Evolutionary conservation across 2,113 vertebrate genomes (phyloP), one percentile per base, ranked within the genome.

Genomic region (Trogon surrucura): DNA sequence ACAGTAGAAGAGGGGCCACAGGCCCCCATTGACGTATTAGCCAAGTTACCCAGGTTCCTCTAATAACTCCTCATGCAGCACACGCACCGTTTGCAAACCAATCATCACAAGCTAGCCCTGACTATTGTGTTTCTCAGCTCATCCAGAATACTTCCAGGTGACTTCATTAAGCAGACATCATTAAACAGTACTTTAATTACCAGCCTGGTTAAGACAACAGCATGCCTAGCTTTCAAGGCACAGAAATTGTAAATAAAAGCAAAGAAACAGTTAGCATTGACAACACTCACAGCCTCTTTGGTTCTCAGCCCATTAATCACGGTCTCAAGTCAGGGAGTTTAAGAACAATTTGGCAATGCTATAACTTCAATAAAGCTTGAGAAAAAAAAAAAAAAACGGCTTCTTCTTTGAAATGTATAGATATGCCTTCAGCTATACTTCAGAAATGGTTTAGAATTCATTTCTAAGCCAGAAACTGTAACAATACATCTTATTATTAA

Each of bases 321-420:
- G 2, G 1, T 44, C 60, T 58, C 29, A 50, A 41, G 16, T 61
- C 27, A 25, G 69, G 44, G 80, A 87, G 61, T 60, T 56, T 36
- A 78, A 58, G 75, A 53, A 51, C 38, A 58, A 95, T 79, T 69
- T 73, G 48, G 70, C 77, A 91, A 86, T 23, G 3, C 58, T 58
- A 7, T 56, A 66, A 85, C 73, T 92, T 80, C 88, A 91, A 69
- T 36, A 57, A 91, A 80, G 88, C 96, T 90, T 65, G 67, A 91
- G 71, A 14, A 50, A 93, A 65, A 77, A 50, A 93, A 65, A 77
- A 36, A 91, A 67, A 19, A 95, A 54, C 77, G 6, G 22, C 81
- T 97, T 86, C 81, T 84, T 79, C 92, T 91, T 91, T 7, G 27
- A 93, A 84, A 88, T 87, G 91, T 74, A 78, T 62, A 72, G 77